These are phyloP conservation scores for Lineus longissimus DNA, from an alignment of 1,140 invertebrate genomes.

Conservation along the genomic window DNA sequence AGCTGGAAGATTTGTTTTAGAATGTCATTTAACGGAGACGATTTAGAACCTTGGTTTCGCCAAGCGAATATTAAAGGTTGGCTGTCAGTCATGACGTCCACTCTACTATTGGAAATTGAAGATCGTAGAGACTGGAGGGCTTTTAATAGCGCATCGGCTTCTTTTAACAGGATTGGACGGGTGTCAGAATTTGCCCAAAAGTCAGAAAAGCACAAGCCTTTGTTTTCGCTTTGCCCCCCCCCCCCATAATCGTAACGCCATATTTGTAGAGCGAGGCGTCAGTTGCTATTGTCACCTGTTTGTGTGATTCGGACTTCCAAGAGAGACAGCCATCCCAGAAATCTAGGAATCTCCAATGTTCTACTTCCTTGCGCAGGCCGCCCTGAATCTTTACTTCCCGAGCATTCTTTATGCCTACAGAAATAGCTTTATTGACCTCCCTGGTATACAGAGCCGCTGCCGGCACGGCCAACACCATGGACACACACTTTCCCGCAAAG, in stretches of 20 bases:
- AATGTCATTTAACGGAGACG: too few relatives aligned
- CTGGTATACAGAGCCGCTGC: slow-evolving; percentile 10
- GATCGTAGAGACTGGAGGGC: too few relatives aligned
- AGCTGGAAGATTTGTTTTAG: too few relatives aligned
- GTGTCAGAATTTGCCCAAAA: too few relatives aligned
- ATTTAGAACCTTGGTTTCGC: too few relatives aligned
- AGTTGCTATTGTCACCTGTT: slow-evolving; percentile 1
- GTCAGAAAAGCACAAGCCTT: too few relatives aligned
- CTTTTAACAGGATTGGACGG: too few relatives aligned
- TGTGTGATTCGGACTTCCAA: slow-evolving; percentile 4
- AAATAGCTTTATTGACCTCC: slow-evolving; percentile 16
- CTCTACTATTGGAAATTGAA: too few relatives aligned
- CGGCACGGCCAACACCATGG: slow-evolving; percentile 11
- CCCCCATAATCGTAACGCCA: background rate
- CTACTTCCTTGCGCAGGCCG: slow-evolving; percentile 12
- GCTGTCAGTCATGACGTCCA: too few relatives aligned
- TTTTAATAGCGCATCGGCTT: too few relatives aligned
- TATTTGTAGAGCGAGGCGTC: slow-evolving; percentile 12
- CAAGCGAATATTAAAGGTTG: too few relatives aligned
- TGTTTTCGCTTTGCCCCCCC: too few relatives aligned
- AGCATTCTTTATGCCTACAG: slow-evolving; percentile 1
- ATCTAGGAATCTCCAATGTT: slow-evolving; percentile 13
- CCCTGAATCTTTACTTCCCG: slow-evolving; percentile 3
- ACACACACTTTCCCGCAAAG: slow-evolving; percentile 18
- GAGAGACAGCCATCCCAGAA: slow-evolving; percentile 5